These are phyloP conservation scores for Conchocele bisecta DNA, from an alignment of 2,888 invertebrate genomes.

Conservation along the genomic window DNA sequence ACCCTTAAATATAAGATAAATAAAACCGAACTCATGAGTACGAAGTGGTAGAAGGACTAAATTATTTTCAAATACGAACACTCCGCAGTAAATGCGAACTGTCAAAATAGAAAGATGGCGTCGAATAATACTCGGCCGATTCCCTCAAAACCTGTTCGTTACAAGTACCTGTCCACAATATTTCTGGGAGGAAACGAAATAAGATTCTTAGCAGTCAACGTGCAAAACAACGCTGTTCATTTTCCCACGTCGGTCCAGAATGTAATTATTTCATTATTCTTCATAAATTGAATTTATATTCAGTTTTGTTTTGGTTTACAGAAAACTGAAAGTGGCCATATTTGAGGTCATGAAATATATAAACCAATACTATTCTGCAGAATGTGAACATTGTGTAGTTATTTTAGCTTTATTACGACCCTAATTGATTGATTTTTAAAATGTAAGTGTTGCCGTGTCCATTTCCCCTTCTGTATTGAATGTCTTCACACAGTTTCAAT, in stretches of 20 bases:
- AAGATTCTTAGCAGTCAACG: conserved; percentile 37
- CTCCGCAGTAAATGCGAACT: too few species aligned
- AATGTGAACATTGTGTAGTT: too few species aligned
- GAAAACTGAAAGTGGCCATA: too few species aligned
- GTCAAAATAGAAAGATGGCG: not conserved
- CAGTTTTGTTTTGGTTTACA: not conserved
- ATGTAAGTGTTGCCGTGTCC: not conserved
- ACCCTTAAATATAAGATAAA: too few species aligned
- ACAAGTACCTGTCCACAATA: conserved; percentile 28
- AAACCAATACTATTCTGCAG: too few species aligned
- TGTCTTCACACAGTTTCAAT: conserved; percentile 1
- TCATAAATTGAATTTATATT: not conserved
- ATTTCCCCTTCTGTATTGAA: not conserved
- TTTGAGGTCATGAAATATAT: too few species aligned
- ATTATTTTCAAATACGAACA: too few species aligned
- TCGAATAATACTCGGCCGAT: not conserved
- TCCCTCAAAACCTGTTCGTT: conserved; percentile 10
- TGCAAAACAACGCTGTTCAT: conserved; percentile 28
- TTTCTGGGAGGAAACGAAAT: conserved; percentile 38
- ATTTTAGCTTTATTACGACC: too few species aligned
- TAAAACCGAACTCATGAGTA: too few species aligned
- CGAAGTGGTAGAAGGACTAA: too few species aligned
- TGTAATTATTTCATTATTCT: conserved; percentile 16
- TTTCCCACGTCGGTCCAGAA: conserved; percentile 30
- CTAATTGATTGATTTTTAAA: not conserved